Conservation (phyloP, 2,797 vertebrate species). For the Distichodus sexfasciatus region DNA sequence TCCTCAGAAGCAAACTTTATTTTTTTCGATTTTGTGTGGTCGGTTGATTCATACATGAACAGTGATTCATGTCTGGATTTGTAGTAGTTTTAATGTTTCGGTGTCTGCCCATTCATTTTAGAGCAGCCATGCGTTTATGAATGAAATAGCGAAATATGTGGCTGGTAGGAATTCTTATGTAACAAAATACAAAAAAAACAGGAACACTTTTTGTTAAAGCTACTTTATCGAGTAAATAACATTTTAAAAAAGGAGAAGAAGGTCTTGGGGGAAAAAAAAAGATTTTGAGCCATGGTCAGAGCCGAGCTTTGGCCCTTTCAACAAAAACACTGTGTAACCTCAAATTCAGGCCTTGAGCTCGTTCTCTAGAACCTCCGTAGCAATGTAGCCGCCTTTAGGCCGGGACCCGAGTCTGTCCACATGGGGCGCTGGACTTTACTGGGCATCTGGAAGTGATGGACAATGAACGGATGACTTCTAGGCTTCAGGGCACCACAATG, state of each 20-base stretch:
- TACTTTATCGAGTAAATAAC: conserved; percentile 18
- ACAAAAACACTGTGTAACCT: conserved; percentile 73
- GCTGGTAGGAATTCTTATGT: conserved; percentile 8
- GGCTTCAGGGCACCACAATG: conserved; percentile 41
- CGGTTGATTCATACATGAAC: conserved; percentile 16
- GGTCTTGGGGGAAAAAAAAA: conserved; percentile 32
- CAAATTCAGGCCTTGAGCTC: conserved; percentile 45
- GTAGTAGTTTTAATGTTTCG: conserved; percentile 35
- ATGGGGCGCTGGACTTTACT: conserved; percentile 33
- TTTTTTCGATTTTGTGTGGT: conserved; percentile 36
- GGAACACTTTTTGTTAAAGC: conserved; percentile 48
- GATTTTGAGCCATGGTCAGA: conserved; percentile 54
- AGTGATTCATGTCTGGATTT: background rate
- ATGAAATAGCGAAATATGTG: conserved; percentile 16
- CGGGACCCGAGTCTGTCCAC: conserved; percentile 42
- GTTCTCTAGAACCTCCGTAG: conserved; percentile 61
- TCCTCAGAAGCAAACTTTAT: conserved; percentile 43
- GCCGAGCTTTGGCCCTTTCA: conserved; percentile 57
- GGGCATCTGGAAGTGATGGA: conserved; percentile 45
- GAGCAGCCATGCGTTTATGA: conserved; percentile 36
- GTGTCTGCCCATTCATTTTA: conserved; percentile 46
- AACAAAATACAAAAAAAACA: conserved; percentile 30
- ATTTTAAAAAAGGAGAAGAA: background rate
- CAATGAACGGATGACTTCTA: conserved; percentile 50
- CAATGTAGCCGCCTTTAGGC: conserved; percentile 41